Evolutionary conservation across 1,140 invertebrate species (phyloP).

Genomic region (Drosophila santomea): DNA sequence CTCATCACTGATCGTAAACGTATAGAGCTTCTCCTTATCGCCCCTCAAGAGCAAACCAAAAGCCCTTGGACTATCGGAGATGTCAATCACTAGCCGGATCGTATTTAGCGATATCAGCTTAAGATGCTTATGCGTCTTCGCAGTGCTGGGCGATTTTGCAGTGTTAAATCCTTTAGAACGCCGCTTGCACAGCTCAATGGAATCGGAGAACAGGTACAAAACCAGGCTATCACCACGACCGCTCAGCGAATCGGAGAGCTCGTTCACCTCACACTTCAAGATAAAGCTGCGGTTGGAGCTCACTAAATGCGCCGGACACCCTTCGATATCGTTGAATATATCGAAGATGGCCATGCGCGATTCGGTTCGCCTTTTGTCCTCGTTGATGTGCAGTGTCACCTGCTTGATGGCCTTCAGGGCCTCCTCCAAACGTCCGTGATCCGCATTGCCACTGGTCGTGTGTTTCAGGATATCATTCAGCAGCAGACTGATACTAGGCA

Average conservation of each 20-base stretch:
- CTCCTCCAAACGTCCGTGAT: conserved; percentile 92
- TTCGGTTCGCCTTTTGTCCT: conserved; percentile 98
- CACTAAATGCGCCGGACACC: conserved; percentile 95
- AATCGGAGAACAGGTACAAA: conserved; percentile 97
- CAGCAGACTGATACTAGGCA: conserved; percentile 97
- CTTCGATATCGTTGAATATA: conserved; percentile 98
- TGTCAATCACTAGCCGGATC: conserved; percentile 95
- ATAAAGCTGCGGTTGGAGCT: conserved; percentile 96
- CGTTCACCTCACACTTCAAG: conserved; percentile 94
- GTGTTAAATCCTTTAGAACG: conserved; percentile 91
- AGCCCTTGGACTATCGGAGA: conserved; percentile 93
- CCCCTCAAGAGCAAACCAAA: conserved; percentile 94
- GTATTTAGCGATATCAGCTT: conserved; percentile 94
- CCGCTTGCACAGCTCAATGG: conserved; percentile 96
- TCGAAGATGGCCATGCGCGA: conserved; percentile 98
- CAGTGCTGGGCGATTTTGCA: conserved; percentile 88
- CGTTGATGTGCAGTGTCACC: conserved; percentile 98
- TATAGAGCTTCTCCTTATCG: conserved; percentile 94
- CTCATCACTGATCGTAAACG: conserved; percentile 93
- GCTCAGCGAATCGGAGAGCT: conserved; percentile 93
- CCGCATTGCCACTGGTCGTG: conserved; percentile 93
- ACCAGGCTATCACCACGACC: conserved; percentile 94
- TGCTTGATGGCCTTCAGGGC: conserved; percentile 95
- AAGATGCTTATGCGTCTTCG: conserved; percentile 95
- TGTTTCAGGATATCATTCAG: conserved; percentile 97